Evolutionary conservation across 2,888 invertebrate genomes (phyloP).

Genomic region (Oxystoma pomonae): DNA sequence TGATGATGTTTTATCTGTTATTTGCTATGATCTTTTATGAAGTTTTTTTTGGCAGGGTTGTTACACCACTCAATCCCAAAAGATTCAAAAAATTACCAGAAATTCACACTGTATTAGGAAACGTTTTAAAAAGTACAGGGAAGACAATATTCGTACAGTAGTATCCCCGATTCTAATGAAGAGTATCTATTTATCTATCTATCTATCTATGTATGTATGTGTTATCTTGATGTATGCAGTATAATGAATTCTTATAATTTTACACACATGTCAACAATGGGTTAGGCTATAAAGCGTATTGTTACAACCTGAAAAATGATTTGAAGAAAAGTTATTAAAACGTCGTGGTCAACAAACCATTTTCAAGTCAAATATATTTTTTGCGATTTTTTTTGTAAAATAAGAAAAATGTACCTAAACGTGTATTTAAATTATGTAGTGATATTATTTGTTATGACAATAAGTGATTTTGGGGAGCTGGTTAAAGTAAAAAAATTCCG

Average conservation of each 20-base stretch:
- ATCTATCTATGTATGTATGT: too few relatives aligned
- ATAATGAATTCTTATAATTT: background rate
- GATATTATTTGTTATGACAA: background rate
- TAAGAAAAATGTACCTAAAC: background rate
- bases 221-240: too few relatives aligned
- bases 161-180: too few relatives aligned
- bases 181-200: too few relatives aligned
- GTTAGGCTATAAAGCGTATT: background rate
- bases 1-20: too few relatives aligned
- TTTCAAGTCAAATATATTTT: background rate
- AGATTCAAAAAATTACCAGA: too few relatives aligned
- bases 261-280: background rate
- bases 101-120: too few relatives aligned
- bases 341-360: background rate
- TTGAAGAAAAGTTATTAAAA: background rate
- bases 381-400: background rate
- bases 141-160: too few relatives aligned
- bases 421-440: background rate
- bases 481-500: background rate
- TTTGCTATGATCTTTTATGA: too few relatives aligned
- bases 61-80: too few relatives aligned
- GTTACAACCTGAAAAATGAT: background rate
- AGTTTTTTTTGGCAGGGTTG: too few relatives aligned
- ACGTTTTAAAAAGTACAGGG: too few relatives aligned
- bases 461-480: background rate